A percentile compares a stretch with the other conserved stretches of the same genome.
These are phyloP conservation scores for Chelonia mydas DNA, from an alignment of 2,797 vertebrate species.

Conservation along the genomic window DNA sequence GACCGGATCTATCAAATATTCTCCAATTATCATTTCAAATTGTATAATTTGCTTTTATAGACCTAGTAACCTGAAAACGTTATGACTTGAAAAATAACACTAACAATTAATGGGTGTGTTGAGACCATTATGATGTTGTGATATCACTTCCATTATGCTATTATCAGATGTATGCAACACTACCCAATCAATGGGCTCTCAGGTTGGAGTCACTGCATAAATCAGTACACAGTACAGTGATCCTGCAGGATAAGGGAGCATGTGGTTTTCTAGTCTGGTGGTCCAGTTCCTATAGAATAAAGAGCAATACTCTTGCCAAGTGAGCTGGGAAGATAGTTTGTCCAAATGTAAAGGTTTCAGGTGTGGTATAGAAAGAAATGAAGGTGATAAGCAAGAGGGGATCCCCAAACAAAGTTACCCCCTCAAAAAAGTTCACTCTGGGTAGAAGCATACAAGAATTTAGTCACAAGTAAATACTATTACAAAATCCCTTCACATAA, in stretches of 20 bases:
- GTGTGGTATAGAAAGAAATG: neutral
- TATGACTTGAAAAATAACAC: neutral
- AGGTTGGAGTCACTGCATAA: neutral
- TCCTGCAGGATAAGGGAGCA: neutral
- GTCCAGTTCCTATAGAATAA: neutral
- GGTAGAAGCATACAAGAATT: neutral
- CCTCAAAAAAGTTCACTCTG: neutral
- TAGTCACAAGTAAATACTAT: neutral
- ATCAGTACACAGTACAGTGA: neutral
- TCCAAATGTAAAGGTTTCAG: neutral
- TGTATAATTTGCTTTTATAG: slow-evolving; percentile 55
- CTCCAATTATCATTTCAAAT: slow-evolving; percentile 68
- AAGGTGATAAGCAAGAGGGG: rapidly evolving
- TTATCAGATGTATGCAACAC: rapidly evolving
- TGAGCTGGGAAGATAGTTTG: neutral
- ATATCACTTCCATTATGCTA: neutral
- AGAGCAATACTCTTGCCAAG: neutral
- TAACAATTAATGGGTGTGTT: neutral
- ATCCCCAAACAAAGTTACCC: neutral
- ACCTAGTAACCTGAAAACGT: slow-evolving; percentile 32
- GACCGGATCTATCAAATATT: slow-evolving; percentile 65
- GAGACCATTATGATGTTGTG: neutral
- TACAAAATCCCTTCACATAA: neutral
- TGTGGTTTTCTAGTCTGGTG: neutral
- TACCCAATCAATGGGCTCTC: neutral